Base-by-base conservation (phyloP, 2,888 invertebrate species). In the Spilosoma lubricipeda region DNA sequence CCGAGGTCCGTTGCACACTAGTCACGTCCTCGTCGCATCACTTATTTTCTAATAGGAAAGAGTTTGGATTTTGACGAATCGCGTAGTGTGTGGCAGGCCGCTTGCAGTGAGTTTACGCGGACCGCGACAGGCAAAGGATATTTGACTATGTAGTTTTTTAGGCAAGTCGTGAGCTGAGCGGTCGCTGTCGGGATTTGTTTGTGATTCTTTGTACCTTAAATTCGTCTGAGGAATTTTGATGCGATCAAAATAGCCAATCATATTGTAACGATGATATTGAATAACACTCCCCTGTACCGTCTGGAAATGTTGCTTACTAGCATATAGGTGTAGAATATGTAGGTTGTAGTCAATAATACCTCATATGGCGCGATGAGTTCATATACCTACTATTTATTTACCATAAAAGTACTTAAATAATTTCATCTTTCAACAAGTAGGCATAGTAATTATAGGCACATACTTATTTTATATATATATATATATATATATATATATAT, bases 141-240 rank as follows among this genome's bases (percentile, higher is more conserved):
- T 94, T 95, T 94, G 94, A 93, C 91, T 93, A 90, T 87, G 89
- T 89, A 88, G 91, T 94, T 94, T 94, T 94, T 95, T 94, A 90
- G 88, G 86, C 84, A 87, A 90, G 88, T 92, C 93, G 93, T 93
- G 92, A 92, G 92, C 90, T 86, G 87, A 87, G 83, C 87, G 88
- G 86, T 87, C 88, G 88, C 86, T 86, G 90, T 85, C 88, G 90
- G 90, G 91, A 91, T 93, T 91, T 93, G 91, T 92, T 93, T 91
- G 92, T 92, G 91, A 91, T 91, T 90, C 89, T 88, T 87, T 84
- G 80, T 85, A 81, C 84, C 85, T 86, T 86, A 87, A 86, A 84
- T 87, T 82, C 86, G 82, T 82, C 77, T 85, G 65, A 89, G 88
- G 92, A 92, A 92, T 92, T 91, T 91, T 88, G 88, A 90, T 90